Percentiles rank a stretch among this genome's conserved stretches.
Evolutionary conservation across 2,888 invertebrate species (phyloP).

Genomic region (Aphodius sticticus): DNA sequence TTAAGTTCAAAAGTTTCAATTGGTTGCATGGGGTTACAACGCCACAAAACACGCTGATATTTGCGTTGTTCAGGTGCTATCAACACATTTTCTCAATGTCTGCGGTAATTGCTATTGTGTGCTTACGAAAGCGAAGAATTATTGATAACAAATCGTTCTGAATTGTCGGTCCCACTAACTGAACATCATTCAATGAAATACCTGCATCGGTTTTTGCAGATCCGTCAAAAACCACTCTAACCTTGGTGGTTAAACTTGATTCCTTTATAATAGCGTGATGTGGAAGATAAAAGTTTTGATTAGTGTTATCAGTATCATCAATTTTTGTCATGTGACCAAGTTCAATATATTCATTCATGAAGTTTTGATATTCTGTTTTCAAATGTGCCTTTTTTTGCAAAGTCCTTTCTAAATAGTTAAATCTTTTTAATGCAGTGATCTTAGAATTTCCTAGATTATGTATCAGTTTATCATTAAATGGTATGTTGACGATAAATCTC

Average conservation of each 20-base stretch:
- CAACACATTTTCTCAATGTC: slow-evolving; percentile 44
- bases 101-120: slow-evolving; percentile 33
- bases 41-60: slow-evolving; percentile 40
- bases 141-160: slow-evolving; percentile 39
- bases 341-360: slow-evolving; percentile 13
- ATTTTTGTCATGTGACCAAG: slow-evolving; percentile 11
- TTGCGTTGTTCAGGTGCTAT: slow-evolving; percentile 36
- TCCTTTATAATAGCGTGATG: slow-evolving; percentile 36
- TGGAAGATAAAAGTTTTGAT: slow-evolving; percentile 37
- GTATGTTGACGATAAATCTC: slow-evolving; percentile 39
- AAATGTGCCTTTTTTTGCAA: slow-evolving; percentile 30
- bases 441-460: slow-evolving; percentile 33
- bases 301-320: neutral
- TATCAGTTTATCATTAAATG: slow-evolving; percentile 27
- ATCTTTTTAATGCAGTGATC: slow-evolving; percentile 30
- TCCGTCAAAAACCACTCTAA: slow-evolving; percentile 42
- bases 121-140: slow-evolving; percentile 38
- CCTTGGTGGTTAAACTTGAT: slow-evolving; percentile 36
- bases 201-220: slow-evolving; percentile 36
- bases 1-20: slow-evolving; percentile 39
- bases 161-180: slow-evolving; percentile 34
- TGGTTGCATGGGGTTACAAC: slow-evolving; percentile 28
- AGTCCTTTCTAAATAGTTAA: slow-evolving; percentile 29
- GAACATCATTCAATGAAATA: slow-evolving; percentile 39
- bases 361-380: slow-evolving; percentile 14